Evolutionary conservation across 2,888 invertebrate genomes (phyloP), one percentile per base, ranked within the genome.

Genomic region (Athalia circularis): DNA sequence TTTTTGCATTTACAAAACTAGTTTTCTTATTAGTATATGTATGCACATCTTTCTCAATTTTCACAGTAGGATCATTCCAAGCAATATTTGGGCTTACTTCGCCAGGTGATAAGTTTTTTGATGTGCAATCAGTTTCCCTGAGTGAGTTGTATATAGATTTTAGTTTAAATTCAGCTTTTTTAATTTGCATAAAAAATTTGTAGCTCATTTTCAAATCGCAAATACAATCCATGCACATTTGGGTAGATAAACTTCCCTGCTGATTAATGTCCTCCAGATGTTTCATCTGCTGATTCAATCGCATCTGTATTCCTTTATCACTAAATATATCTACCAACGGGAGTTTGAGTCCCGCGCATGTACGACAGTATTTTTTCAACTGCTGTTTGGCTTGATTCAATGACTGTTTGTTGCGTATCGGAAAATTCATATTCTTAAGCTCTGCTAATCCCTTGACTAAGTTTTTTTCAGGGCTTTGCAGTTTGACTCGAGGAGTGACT

Each of bases 221-320:
- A 29, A 90, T 90, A 75, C 90, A 90, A 57, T 90, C 90, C 89
- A 90, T 90, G 64, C 90, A 90, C 87, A 90, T 89, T 79, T 89
- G 88, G 5, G 90, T 90, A 0, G 90, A 87, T 7, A 90, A 82
- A 67, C 87, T 87, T 15, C 88, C 87, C 11, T 85, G 76, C 50
- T 86, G 80, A 80, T 85, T 81, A 74, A 90, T 88, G 6, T 88
- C 85, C 79, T 89, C 88, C 29, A 90, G 81, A 75, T 90, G 90
- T 81, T 86, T 86, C 76, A 90, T 87, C 81, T 90, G 90, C 62
- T 90, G 89, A 79, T 84, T 85, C 43, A 90, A 78, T 76, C 89
- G 85, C 88, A 90, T 89, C 79, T 90, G 89, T 43, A 83, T 80
- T 15, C 90, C 90, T 72, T 88, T 89, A 15, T 88, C 88, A 57